Percentiles rank a stretch among this genome's conserved stretches.
Evolutionary conservation across 2,797 vertebrate genomes (phyloP).

Genomic region (Picus viridis): DNA sequence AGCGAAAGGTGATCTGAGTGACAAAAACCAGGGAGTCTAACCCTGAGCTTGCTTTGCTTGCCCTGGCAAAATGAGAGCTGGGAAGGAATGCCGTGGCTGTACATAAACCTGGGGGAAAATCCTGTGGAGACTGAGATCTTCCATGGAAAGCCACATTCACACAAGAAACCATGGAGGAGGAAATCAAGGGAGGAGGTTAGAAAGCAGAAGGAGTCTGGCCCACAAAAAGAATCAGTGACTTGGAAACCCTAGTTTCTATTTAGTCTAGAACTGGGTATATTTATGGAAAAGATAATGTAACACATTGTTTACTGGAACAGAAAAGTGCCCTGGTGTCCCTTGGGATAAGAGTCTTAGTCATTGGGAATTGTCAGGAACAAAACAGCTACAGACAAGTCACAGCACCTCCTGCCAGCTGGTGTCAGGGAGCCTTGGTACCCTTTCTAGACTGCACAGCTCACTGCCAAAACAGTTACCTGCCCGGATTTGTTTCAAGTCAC

Average conservation of each 20-base stretch:
- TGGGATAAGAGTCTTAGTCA: background rate
- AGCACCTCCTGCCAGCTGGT: background rate
- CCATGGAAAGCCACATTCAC: background rate
- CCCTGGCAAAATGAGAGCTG: background rate
- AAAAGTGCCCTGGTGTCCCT: background rate
- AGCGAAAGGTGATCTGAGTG: background rate
- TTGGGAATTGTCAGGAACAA: background rate
- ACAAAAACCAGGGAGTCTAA: background rate
- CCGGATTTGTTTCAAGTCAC: background rate
- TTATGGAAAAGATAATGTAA: background rate
- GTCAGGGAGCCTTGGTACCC: background rate
- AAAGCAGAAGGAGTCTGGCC: background rate
- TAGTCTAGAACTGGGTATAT: background rate
- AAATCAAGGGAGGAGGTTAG: background rate
- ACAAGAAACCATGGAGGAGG: background rate
- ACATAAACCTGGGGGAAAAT: background rate
- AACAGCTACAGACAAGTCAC: background rate
- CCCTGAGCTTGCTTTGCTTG: background rate
- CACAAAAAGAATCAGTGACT: background rate
- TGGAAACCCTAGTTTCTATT: background rate
- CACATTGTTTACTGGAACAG: background rate
- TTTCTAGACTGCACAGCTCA: accelerated
- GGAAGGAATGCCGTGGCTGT: accelerated
- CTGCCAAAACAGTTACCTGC: background rate
- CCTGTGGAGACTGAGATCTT: background rate